These are phyloP conservation scores for Pterocles orientalis DNA, from an alignment of 2,113 vertebrate genomes.

Conservation along the genomic window DNA sequence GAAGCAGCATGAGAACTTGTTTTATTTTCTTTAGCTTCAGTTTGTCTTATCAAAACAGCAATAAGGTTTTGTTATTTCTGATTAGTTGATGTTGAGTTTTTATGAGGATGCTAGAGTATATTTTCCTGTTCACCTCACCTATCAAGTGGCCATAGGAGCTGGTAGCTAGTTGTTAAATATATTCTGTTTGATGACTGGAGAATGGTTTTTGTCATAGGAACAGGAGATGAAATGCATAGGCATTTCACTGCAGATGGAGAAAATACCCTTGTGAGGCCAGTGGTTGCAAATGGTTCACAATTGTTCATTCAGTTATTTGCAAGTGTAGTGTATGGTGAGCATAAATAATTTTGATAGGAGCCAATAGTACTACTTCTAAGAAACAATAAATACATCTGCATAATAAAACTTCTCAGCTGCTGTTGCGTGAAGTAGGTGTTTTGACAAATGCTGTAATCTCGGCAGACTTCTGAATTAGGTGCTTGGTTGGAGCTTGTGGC, in stretches of 20 bases:
- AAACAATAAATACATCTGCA: background rate
- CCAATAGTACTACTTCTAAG: background rate
- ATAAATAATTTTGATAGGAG: background rate
- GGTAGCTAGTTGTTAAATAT: background rate
- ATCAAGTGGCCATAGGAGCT: background rate
- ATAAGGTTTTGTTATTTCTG: background rate
- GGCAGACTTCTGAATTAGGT: background rate
- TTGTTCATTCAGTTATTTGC: background rate
- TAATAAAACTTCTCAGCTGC: background rate
- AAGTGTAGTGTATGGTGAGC: background rate
- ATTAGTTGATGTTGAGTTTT: background rate
- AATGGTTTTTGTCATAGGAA: background rate
- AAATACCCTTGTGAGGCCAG: background rate
- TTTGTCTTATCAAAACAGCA: background rate
- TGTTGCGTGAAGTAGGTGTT: background rate
- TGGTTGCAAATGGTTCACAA: background rate
- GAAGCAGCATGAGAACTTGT: background rate
- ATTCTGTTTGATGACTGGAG: background rate
- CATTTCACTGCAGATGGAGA: background rate
- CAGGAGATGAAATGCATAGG: background rate
- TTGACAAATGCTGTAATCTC: background rate
- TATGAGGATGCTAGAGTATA: background rate
- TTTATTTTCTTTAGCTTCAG: background rate
- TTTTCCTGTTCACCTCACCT: background rate
- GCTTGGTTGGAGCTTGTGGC: background rate